Evolutionary conservation across 1,140 invertebrate species (phyloP).

Genomic region (Eumeta japonica): DNA sequence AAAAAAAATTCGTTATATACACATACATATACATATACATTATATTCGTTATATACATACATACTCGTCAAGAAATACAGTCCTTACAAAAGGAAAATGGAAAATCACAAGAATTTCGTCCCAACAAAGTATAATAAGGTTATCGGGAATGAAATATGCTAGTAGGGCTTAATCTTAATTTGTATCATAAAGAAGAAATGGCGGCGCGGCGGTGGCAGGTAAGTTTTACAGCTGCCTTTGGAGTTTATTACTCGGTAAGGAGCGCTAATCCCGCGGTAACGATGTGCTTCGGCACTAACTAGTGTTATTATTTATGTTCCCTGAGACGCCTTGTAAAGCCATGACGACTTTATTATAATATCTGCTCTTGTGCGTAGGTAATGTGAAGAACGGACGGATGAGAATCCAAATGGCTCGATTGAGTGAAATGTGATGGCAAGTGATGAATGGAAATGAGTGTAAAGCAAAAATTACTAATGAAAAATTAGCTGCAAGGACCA

Average conservation of each 20-base stretch:
- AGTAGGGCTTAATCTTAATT: too few relatives aligned
- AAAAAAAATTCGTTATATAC: too few relatives aligned
- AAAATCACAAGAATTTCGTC: too few relatives aligned
- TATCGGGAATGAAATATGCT: too few relatives aligned
- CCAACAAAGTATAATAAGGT: too few relatives aligned
- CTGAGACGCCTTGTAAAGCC: constrained; percentile 2
- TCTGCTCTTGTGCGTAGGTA: too few relatives aligned
- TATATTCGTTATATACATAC: too few relatives aligned
- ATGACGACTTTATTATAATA: background rate
- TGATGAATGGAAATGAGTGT: background rate
- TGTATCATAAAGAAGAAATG: background rate
- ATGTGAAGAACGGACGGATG: too few relatives aligned
- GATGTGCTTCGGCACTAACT: constrained; percentile 31
- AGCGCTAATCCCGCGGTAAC: constrained; percentile 24
- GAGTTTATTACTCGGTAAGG: constrained; percentile 22
- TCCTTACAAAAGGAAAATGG: too few relatives aligned
- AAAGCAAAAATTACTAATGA: background rate
- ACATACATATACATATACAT: too few relatives aligned
- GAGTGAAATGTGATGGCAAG: background rate
- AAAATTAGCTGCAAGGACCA: background rate
- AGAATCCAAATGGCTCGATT: background rate
- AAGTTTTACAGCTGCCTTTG: constrained; percentile 8
- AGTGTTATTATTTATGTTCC: constrained; percentile 28
- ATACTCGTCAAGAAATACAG: too few relatives aligned
- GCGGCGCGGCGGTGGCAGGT: background rate